These are phyloP conservation scores for Gavialis gangeticus DNA, from an alignment of 2,113 vertebrate species.

Conservation along the genomic window DNA sequence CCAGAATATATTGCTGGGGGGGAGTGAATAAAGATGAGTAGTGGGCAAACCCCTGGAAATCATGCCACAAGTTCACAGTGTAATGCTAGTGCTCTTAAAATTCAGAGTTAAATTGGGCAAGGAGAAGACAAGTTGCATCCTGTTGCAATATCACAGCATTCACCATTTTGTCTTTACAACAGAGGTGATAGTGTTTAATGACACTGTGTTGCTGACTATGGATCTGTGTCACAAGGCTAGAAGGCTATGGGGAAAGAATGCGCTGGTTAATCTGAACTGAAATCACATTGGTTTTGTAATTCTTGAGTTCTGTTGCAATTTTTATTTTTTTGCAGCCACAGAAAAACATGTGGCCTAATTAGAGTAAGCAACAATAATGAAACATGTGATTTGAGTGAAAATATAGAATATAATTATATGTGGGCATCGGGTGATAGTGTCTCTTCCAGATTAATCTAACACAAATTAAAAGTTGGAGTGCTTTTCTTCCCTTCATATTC, in stretches of 20 bases:
- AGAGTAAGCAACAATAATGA: not conserved
- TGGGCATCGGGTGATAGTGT: conserved; percentile 2
- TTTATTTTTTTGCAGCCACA: not conserved
- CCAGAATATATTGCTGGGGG: conserved; percentile 45
- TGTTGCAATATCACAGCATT: not conserved
- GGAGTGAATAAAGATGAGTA: conserved; percentile 61
- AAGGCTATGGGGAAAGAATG: not conserved
- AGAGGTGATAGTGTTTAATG: not conserved
- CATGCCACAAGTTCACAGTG: not conserved
- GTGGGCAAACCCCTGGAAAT: not conserved
- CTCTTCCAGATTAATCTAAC: conserved; percentile 4
- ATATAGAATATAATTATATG: conserved; percentile 2
- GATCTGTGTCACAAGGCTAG: not conserved
- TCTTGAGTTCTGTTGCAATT: not conserved
- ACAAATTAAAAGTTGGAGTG: not conserved
- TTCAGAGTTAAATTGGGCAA: not conserved
- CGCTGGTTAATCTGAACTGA: not conserved
- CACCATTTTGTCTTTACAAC: not conserved
- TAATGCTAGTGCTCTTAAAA: not conserved
- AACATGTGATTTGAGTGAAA: not conserved
- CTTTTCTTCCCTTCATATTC: not conserved
- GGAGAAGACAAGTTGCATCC: not conserved
- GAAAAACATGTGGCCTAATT: not conserved
- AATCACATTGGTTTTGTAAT: not conserved
- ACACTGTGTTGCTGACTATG: not conserved